These are phyloP conservation scores for Tetragnatha montana DNA, from an alignment of 2,888 invertebrate genomes.

Conservation along the genomic window DNA sequence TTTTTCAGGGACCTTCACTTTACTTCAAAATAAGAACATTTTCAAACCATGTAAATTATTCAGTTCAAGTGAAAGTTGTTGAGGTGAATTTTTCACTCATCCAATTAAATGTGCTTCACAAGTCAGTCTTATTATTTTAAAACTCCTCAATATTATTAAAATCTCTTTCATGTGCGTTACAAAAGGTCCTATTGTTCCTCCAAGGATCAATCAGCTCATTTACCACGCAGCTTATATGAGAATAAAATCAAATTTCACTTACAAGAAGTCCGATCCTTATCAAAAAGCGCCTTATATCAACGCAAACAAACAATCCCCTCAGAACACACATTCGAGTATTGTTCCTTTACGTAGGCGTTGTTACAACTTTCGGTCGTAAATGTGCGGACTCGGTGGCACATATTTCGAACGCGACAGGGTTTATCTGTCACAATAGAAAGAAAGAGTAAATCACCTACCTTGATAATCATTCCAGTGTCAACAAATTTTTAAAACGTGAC, in stretches of 20 bases:
- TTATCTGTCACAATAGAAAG: background rate
- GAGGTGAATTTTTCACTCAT: too few relatives aligned
- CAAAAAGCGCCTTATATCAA: conserved; percentile 14
- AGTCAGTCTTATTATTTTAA: too few relatives aligned
- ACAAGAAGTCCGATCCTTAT: conserved; percentile 20
- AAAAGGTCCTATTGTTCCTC: too few relatives aligned
- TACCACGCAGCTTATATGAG: too few relatives aligned
- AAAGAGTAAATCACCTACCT: conserved; percentile 10
- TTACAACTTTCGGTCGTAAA: conserved; percentile 10
- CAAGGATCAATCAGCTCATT: too few relatives aligned
- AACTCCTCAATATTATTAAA: too few relatives aligned
- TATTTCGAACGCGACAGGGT: background rate
- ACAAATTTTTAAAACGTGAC: conserved; percentile 35
- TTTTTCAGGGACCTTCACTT: too few relatives aligned
- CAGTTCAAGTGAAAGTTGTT: too few relatives aligned
- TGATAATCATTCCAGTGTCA: conserved; percentile 35
- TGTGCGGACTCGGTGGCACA: background rate
- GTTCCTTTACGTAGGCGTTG: background rate
- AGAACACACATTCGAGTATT: conserved; percentile 36
- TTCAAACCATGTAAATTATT: too few relatives aligned
- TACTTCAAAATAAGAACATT: too few relatives aligned
- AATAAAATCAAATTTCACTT: conserved; percentile 2
- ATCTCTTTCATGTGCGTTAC: too few relatives aligned
- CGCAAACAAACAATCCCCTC: conserved; percentile 29
- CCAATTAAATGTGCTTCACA: too few relatives aligned